Evolutionary conservation across 1,140 invertebrate species (phyloP).

Genomic region (Drosophila chauvacae): DNA sequence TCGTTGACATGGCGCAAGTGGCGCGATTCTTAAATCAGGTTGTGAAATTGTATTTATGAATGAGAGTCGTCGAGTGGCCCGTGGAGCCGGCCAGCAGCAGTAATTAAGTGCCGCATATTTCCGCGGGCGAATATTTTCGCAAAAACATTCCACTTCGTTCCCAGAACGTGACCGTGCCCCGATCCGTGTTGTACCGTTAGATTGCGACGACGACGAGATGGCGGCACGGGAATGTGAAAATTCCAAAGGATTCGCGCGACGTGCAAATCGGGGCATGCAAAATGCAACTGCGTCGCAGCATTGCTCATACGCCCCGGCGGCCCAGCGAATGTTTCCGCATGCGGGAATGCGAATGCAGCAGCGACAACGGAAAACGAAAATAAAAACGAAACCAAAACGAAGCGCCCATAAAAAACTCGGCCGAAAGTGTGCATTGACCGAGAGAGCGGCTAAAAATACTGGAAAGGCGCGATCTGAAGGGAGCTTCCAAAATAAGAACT

Average conservation of each 20-base stretch:
- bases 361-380: conserved; percentile 9
- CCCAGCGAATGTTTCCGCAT: conserved; percentile 33
- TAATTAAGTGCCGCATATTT: conserved; percentile 57
- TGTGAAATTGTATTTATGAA: conserved; percentile 80
- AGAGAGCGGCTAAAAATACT: conserved; percentile 54
- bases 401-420: conserved; percentile 61
- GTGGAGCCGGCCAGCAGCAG: conserved; percentile 30
- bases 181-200: conserved; percentile 34
- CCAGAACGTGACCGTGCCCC: conserved; percentile 24
- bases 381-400: conserved; percentile 23
- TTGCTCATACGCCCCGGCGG: conserved; percentile 65
- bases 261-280: conserved; percentile 20
- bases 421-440: conserved; percentile 77
- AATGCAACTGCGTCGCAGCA: conserved; percentile 60
- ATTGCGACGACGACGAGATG: background rate
- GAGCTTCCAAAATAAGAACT: conserved; percentile 56
- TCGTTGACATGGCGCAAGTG: conserved; percentile 77
- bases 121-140: conserved; percentile 11
- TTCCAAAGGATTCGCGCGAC: conserved; percentile 28
- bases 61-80: conserved; percentile 38
- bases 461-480: conserved; percentile 21
- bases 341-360: conserved; percentile 50
- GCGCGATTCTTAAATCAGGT: conserved; percentile 69
- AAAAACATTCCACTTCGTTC: conserved; percentile 25
- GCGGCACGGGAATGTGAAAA: conserved; percentile 26